Evolutionary conservation across 2,888 invertebrate species (phyloP).

Genomic region (Scaptomyza tumidula): DNA sequence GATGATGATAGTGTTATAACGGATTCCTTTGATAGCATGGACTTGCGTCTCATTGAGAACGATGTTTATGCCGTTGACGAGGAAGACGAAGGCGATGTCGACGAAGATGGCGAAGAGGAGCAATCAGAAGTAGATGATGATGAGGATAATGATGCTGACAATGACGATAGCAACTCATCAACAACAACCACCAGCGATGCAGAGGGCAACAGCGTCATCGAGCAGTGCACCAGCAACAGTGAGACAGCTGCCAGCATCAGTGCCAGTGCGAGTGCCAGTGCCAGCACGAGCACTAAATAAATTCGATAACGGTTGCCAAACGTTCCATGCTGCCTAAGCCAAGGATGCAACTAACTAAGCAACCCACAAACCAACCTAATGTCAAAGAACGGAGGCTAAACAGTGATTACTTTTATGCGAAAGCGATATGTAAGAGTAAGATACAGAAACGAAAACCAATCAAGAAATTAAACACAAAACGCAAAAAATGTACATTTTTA

Average conservation of each 20-base stretch:
- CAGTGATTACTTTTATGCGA: constrained; percentile 73
- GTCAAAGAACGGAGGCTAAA: constrained; percentile 78
- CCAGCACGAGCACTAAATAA: constrained; percentile 55
- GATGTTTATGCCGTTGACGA: constrained; percentile 64
- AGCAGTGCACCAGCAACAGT: constrained; percentile 73
- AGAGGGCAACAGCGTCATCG: constrained; percentile 80
- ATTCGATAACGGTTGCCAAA: constrained; percentile 15
- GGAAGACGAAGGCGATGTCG: constrained; percentile 55
- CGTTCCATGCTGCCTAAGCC: constrained; percentile 34
- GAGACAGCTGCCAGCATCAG: constrained; percentile 61
- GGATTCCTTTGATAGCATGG: constrained; percentile 71
- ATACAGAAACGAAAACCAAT: constrained; percentile 39
- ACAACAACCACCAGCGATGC: constrained; percentile 74
- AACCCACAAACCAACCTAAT: constrained; percentile 65
- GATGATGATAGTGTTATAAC: constrained; percentile 72
- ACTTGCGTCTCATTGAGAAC: constrained; percentile 67
- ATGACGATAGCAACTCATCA: constrained; percentile 62
- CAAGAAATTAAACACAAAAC: constrained; percentile 23
- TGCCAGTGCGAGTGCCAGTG: constrained; percentile 36
- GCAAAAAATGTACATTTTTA: constrained; percentile 46
- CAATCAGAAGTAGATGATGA: constrained; percentile 54
- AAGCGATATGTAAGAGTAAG: constrained; percentile 41
- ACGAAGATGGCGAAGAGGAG: constrained; percentile 61
- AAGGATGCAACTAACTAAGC: constrained; percentile 26
- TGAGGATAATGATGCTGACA: constrained; percentile 12